Evolutionary conservation across 2,888 invertebrate genomes (phyloP).

Genomic region (Rhodophaea formosa): DNA sequence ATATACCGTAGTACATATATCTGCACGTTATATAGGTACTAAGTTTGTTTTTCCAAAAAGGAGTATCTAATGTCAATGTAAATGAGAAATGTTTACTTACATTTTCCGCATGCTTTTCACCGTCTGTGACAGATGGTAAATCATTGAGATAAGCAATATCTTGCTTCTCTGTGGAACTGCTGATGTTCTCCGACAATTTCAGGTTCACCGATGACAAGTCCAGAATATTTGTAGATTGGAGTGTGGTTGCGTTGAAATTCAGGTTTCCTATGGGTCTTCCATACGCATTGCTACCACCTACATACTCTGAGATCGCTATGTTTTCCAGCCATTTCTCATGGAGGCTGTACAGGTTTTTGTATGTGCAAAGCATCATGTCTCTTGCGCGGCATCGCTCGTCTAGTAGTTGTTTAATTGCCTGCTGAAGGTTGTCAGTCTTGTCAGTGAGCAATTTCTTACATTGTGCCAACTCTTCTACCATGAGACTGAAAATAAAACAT

Average conservation of each 20-base stretch:
- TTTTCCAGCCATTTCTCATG: conserved; percentile 74
- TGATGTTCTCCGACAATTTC: conserved; percentile 83
- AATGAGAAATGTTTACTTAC: conserved; percentile 52
- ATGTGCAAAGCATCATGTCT: conserved; percentile 83
- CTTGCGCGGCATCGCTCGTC: conserved; percentile 85
- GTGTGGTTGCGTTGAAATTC: conserved; percentile 66
- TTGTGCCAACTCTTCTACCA: conserved; percentile 94
- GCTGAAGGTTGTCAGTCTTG: conserved; percentile 85
- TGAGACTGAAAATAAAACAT: conserved; percentile 83
- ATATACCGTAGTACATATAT: too few relatives aligned
- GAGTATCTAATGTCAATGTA: too few relatives aligned
- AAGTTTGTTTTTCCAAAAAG: too few relatives aligned
- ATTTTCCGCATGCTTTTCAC: conserved; percentile 82
- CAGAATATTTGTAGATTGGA: conserved; percentile 82
- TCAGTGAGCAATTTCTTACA: conserved; percentile 91
- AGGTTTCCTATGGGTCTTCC: conserved; percentile 75
- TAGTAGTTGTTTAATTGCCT: conserved; percentile 84
- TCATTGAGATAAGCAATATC: conserved; percentile 64
- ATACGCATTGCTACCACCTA: conserved; percentile 56
- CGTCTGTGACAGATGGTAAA: conserved; percentile 70
- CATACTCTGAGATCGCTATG: conserved; percentile 66
- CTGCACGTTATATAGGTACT: too few relatives aligned
- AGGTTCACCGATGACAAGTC: conserved; percentile 83
- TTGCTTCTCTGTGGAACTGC: conserved; percentile 67
- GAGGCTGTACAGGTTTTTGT: conserved; percentile 79